Evolutionary conservation across 2,113 vertebrate genomes (phyloP), one percentile per base, ranked within the genome.

Genomic region (Sinocyclocheilus rhinocerous): DNA sequence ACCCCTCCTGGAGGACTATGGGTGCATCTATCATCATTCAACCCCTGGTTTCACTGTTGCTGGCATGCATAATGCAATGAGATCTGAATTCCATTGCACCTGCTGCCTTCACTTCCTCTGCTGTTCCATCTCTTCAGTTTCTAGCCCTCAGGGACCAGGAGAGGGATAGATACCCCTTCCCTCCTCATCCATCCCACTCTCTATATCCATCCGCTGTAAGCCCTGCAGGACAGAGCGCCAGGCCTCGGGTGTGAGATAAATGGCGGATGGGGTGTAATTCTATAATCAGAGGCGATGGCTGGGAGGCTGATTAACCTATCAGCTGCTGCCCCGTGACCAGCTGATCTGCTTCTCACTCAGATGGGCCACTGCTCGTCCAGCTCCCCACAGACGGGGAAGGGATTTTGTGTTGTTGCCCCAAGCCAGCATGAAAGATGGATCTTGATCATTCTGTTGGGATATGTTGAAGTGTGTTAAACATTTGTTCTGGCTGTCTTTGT

Each of bases 71-170:
- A 92, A 91, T 89, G 70, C 88, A 92, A 87, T 83, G 82, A 89
- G 87, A 85, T 85, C 83, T 88, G 89, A 92, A 93, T 94, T 92
- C 92, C 92, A 89, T 89, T 88, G 91, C 91, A 94, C 94, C 93
- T 94, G 93, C 92, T 92, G 84, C 90, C 88, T 69, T 61, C 78
- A 81, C 88, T 73, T 81, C 85, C 29, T 16, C 89, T 86, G 65
- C 76, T 87, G 90, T 72, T 85, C 84, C 88, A 85, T 90, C 89
- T 92, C 89, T 81, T 13, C n/a, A 84, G 63, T 80, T 70, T 84
- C 65, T 22, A 6, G 89, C 80, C 90, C 89, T 91, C 42, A 76
- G 88, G 89, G 88, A 78, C 87, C 67, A 91, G 85, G 90, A 89
- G 88, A 75, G 86, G 81, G 92, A 89, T 82, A 76, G 87, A 91